Evolutionary conservation across 1,140 invertebrate genomes (phyloP), one percentile per base, ranked within the genome.

Genomic region (Ctenoplectra terminalis): DNA sequence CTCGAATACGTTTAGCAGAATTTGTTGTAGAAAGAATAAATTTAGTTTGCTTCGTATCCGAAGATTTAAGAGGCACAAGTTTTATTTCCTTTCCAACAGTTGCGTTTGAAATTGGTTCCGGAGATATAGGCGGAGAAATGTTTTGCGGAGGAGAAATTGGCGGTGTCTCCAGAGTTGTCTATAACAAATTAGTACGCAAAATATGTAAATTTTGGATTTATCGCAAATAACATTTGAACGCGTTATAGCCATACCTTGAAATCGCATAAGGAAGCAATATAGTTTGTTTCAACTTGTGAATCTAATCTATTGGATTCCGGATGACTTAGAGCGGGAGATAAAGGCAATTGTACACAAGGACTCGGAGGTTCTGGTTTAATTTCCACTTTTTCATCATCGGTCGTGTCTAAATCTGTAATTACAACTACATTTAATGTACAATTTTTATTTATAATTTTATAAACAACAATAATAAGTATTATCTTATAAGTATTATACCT

Each of bases 131-230:
- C 13, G 88, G 85, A 8, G 91, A 90, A 60, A 87, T 78, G 61
- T 85, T 87, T 71, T 91, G 88, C 1, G 90, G 88, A 50, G 92
- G 92, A 40, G 93, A 92, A 67, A 94, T 93, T 11, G 92, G 91
- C 31, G 92, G 92, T 37, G 88, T 93, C 67, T 92, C 92, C 23
- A 93, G 64, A 50, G 70, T 72, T 64, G 90, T 83, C 91, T 93
- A 56, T 6, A 74, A 86, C 29, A 43, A 74, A 74, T 48, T 2
- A 61, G 43, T 11, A 23, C 13, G 29, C 1, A 50, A 13, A 48
- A 58, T 23, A 61, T 61, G 31, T 29, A 58, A 5, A n/a, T 75
- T 29, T 50, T 29, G 9, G 0, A 46, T 31, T 26, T 34, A 52
- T 17, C 8, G 0, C 9, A 40, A 23, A 8, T 9, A 1, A 29